phyloP scores from a whole-genome alignment of 2,888 invertebrate species.

The Hemaris fuciformis region DNA sequence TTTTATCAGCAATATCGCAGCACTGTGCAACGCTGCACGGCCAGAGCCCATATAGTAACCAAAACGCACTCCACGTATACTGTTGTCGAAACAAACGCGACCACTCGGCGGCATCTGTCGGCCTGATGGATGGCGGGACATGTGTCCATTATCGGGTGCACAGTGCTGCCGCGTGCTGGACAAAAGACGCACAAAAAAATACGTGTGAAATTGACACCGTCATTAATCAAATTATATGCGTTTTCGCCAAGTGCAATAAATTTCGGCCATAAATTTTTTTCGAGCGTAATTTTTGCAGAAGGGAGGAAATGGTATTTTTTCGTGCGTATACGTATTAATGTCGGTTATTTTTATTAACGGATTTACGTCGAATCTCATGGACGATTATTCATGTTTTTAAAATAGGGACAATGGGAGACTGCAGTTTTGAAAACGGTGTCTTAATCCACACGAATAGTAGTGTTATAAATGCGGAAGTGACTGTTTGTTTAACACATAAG shows the following conservation, averaged over 20 bases:
- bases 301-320: slow-evolving; percentile 5
- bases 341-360: slow-evolving; percentile 13
- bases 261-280: slow-evolving; percentile 41
- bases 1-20: not conserved
- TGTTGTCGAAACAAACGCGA: slow-evolving; percentile 55
- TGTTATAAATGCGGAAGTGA: too few relatives aligned
- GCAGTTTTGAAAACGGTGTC: not conserved
- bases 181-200: slow-evolving; percentile 44
- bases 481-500: too few relatives aligned
- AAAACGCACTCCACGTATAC: slow-evolving; percentile 43
- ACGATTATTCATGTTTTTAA: not conserved
- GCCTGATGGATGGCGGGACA: slow-evolving; percentile 74
- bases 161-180: slow-evolving; percentile 21
- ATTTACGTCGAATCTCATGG: not conserved
- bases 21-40: slow-evolving; percentile 12
- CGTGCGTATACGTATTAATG: slow-evolving; percentile 7
- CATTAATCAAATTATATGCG: slow-evolving; percentile 73
- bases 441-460: too few relatives aligned
- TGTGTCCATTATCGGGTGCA: slow-evolving; percentile 70
- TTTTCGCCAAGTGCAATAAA: slow-evolving; percentile 54
- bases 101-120: slow-evolving; percentile 64
- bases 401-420: not conserved
- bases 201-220: slow-evolving; percentile 45
- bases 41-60: slow-evolving; percentile 49
- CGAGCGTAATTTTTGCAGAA: not conserved